Evolutionary conservation across 2,113 vertebrate species (phyloP), one percentile per base, ranked within the genome.

Genomic region (Rhabdornis inornatus): DNA sequence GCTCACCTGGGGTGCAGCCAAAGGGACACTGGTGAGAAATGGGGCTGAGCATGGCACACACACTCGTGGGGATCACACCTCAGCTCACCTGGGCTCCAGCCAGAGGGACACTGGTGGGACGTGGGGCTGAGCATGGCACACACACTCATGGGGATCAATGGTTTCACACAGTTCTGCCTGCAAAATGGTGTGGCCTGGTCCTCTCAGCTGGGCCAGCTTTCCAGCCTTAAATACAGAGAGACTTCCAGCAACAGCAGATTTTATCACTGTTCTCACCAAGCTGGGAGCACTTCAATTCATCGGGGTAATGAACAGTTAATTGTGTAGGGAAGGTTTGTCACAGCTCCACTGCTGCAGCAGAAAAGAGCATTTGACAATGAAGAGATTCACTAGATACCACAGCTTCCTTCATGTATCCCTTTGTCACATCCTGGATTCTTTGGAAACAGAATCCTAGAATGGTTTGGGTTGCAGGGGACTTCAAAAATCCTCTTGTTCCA

Each of bases 141-240:
- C 25, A 14, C 35, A 10, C 8, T 40, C 39, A 40, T 40, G 39
- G 39, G 39, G 39, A 40, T 40, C 28, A 14, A 33, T 7, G 1
- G 17, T 60, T 40, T 70, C 31, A 5, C 3, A 0, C 30, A 24
- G 57, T 65, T 52, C 49, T 28, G 69, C 74, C 23, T 52, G 40
- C 53, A 53, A 30, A 75, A 20, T 3, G 20, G 9, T 50, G 31
- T 22, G 3, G 72, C 24, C 59, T 28, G 37, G 40, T 40, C 72
- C 35, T 56, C 82, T 76, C 71, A 83, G 83, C 16, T 70, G 83
- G 18, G 59, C 75, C 83, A 66, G 10, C 6, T 86, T 80, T 88
- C 23, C 95, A 94, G 94, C 92, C 55, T 93, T 94, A 92, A 94
- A 92, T 88, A 96, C 88, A 93, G 75, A 71, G 85, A 95, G 45